Evolutionary conservation across 1,140 invertebrate genomes (phyloP).

Genomic region (Euwallacea similis): DNA sequence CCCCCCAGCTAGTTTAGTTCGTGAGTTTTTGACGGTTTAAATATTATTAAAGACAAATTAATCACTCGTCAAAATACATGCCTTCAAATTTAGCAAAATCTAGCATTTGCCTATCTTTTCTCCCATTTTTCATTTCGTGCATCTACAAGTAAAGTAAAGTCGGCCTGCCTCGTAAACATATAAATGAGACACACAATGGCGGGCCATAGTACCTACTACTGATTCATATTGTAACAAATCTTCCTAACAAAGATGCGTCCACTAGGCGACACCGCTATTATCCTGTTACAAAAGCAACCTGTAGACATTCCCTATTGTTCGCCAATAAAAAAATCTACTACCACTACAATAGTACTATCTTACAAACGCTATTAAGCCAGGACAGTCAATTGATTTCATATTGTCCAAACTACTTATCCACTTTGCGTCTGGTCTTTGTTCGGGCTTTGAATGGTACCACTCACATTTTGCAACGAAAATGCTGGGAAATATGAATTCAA

Average conservation of each 20-base stretch:
- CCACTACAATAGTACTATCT: constrained; percentile 35
- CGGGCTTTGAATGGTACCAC: too few species aligned
- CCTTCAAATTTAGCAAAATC: too few species aligned
- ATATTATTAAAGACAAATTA: too few species aligned
- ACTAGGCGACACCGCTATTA: constrained; percentile 29
- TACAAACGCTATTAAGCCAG: constrained; percentile 25
- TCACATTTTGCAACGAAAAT: background rate
- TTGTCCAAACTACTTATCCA: constrained; percentile 29
- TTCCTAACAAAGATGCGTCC: constrained; percentile 34
- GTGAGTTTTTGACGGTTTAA: too few species aligned
- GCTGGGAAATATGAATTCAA: background rate
- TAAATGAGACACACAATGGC: too few species aligned
- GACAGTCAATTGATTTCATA: constrained; percentile 17
- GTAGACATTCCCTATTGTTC: constrained; percentile 33
- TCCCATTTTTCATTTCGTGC: too few species aligned
- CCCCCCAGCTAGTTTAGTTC: too few species aligned
- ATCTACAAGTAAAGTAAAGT: too few species aligned
- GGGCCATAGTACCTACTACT: too few species aligned
- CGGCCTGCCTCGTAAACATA: too few species aligned
- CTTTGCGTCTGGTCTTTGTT: constrained; percentile 7
- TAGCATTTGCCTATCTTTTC: too few species aligned
- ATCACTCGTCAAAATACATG: too few species aligned
- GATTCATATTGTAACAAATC: background rate
- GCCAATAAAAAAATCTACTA: constrained; percentile 29
- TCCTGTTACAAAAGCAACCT: constrained; percentile 23